These are phyloP conservation scores for Ooceraea biroi DNA, from an alignment of 1,140 invertebrate species.

Conservation along the genomic window DNA sequence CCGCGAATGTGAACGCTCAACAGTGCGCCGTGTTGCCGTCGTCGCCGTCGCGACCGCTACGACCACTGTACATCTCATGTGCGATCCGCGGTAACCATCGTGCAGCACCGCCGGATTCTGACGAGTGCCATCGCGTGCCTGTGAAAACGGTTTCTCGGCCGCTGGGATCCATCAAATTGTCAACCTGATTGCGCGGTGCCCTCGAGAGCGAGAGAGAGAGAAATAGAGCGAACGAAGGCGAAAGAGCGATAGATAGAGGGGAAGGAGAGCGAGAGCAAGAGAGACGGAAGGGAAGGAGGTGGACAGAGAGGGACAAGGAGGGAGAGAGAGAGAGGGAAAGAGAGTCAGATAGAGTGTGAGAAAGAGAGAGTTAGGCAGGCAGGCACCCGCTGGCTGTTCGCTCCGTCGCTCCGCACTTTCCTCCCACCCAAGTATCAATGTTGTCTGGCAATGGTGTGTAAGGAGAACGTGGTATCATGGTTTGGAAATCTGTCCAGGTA, in stretches of 20 bases:
- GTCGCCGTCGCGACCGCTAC: conserved; percentile 48
- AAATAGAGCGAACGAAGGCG: not conserved
- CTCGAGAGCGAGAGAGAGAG: conserved; percentile 23
- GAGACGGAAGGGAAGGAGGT: not conserved
- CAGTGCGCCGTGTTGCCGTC: conserved; percentile 64
- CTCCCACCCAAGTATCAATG: conserved; percentile 88
- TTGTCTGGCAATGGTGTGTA: conserved; percentile 96
- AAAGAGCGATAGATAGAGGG: not conserved
- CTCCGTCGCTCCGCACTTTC: conserved; percentile 82
- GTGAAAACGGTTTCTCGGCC: conserved; percentile 63
- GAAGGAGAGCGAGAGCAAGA: not conserved
- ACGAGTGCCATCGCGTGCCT: conserved; percentile 56
- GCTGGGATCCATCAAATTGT: conserved; percentile 39
- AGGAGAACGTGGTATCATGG: conserved; percentile 97
- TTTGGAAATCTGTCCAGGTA: conserved; percentile 93
- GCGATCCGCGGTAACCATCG: conserved; percentile 33
- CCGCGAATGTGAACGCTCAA: conserved; percentile 73
- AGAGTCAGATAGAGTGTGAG: conserved; percentile 6
- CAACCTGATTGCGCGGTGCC: conserved; percentile 32
- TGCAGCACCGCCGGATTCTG: conserved; percentile 20
- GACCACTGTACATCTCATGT: conserved; percentile 70
- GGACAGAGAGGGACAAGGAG: conserved; percentile 11
- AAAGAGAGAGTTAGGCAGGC: conserved; percentile 10
- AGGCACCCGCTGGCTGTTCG: conserved; percentile 71
- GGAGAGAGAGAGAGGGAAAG: not conserved